Evolutionary conservation across 2,797 vertebrate species (phyloP), one percentile per base, ranked within the genome.

Genomic region (Protosalanx chinensis): DNA sequence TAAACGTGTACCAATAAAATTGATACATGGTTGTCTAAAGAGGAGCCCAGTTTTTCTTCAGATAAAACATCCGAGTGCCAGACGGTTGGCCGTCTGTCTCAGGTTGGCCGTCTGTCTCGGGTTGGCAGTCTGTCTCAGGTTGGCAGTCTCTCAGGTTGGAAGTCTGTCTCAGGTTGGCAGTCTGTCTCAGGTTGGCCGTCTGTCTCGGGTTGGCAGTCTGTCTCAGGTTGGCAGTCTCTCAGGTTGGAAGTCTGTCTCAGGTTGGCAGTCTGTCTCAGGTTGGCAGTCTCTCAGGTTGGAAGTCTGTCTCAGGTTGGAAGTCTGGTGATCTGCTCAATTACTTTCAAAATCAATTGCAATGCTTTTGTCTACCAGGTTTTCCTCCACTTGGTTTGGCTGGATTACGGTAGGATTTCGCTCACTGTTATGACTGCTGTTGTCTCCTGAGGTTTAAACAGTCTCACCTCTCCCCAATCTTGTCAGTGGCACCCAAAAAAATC

Each of bases 1-100:
- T 61, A 27, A 58, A 35, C n/a, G 16, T 37, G 16, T 58, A 15
- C 32, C n/a, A 57, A n/a, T 13, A 35, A 57, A 68, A 68, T 64
- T 20, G 8, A 23, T 4, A 56, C 27, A 12, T 33, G 23, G 56
- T 35, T 37, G 33, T 68, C 30, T 56, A 56, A 56, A 20, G 10
- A 32, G 66, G n/a, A 68, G 46, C 51, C 29, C 8, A 32, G 29
- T 58, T 35, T 56, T 58, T 3, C 32, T 57, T 68, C 7, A 23
- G 29, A 5, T 53, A 3, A 53, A 12, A 46, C 41, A 23, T 20
- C 10, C 30, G 41, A 49, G 41, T 41, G 7, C 41, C 6, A 30
- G 37, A 66, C n/a, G 23, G 23, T 27, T 27, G 23, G 23, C 23
- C 1, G 23, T 27, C 23, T 27, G 23, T 27, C 23, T 27, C 23